Base-by-base conservation (phyloP, 1,140 invertebrate species). In the Zaprionus camerounensis region DNA sequence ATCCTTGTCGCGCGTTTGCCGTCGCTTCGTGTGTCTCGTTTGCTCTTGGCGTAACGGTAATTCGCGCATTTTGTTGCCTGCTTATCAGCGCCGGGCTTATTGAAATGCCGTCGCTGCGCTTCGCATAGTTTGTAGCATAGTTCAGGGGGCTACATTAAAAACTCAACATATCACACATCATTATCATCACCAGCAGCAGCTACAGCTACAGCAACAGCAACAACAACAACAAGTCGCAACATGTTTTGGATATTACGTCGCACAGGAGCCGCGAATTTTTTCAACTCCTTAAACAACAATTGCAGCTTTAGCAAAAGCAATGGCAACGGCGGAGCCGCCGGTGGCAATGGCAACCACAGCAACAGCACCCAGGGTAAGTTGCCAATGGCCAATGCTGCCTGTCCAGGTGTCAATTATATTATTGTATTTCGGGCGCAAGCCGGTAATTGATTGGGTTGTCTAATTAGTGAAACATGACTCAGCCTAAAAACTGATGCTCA, bases 161-260 rank as follows among this genome's bases (percentile, higher is more conserved):
- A 11, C 53, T 3, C 20, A 67, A 79, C 84, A 83, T 83, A 87
- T 88, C 84, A 84, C 20, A 61, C 17, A 63, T 11, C 7, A 76
- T 67, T 38, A 57, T 31, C 3, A 38, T 6, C 34, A 51, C 34
- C 78, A 61, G 36, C 44, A 73, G 63, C 38, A 56, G 46, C 9
- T 26, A 66, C 46, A 46, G 46, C 20, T 20, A n/a, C 17, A 17
- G 1, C 17, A 17, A 22, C 9, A 36, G 57, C 46, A 46, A 38
- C 5, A 36, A 13, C 26, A 44, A 57, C 78, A 62, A 58, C 36
- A 73, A 38, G 24, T 61, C 34, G 6, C 53, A 91, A 71, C 55
- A 92, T 92, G 92, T 92, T 92, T 92, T 92, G 92, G 92, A 92
- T 92, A 77, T 80, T 92, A 80, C 82, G 92, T 34, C 84, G 92